Evolutionary conservation across 2,797 vertebrate genomes (phyloP), one percentile per base, ranked within the genome.

Genomic region (Serranus cabrilla): DNA sequence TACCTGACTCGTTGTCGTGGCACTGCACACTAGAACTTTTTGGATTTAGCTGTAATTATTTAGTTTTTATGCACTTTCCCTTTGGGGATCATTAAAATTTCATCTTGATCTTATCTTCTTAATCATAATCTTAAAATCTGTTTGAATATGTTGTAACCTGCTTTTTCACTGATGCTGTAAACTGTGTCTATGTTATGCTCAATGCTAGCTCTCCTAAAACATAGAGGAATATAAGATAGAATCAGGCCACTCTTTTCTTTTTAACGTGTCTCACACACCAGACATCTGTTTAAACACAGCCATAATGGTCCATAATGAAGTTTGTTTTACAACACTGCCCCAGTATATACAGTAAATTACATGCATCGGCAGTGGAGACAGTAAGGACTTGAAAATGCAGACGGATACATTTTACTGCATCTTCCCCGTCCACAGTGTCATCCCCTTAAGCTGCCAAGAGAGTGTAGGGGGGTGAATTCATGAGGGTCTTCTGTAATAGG

Each of bases 401-500:
- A 78, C 80, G 62, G 81, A 90, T 87, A 89, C 84, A 85, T 84
- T 85, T 87, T 86, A 80, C 57, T 87, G 87, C 83, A 79, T 82
- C 63, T 63, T 73, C 56, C 71, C 31, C 80, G 42, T 84, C 80
- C 84, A 81, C 80, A 85, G 85, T 84, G 81, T 87, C 82, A 79
- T 81, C 83, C 89, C 89, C 84, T 87, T 81, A 74, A 88, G 88
- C 83, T 91, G 88, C 91, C 87, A 90, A 86, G 80, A 81, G 89
- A 87, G 86, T 86, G 83, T 88, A 85, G 87, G 82, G 86, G 91
- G 88, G 85, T 89, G 82, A 83, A 91, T 89, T 83, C 91, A 92
- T 54, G 80, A 87, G 90, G 86, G 87, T 88, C 83, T 86, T 90
- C 89, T 91, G 91, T 91, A 93, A 92, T 92, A 84, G 87, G 90